These are phyloP conservation scores for Agrotis puta DNA, from an alignment of 2,888 invertebrate species.

Conservation along the genomic window DNA sequence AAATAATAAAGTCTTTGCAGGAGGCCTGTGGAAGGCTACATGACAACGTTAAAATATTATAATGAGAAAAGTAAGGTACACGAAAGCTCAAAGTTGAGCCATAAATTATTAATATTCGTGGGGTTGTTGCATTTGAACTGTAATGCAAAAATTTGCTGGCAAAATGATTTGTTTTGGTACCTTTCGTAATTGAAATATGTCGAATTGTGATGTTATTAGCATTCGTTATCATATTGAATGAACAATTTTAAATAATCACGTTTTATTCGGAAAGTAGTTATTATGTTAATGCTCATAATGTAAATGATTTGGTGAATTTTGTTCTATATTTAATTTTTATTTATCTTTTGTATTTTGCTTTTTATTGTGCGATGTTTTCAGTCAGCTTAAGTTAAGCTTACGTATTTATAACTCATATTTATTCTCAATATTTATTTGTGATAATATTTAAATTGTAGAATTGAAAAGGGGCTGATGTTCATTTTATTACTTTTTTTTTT, in stretches of 20 bases:
- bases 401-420: too few species aligned
- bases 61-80: constrained; percentile 80
- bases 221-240: constrained; percentile 25
- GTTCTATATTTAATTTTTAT: not conserved
- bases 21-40: constrained; percentile 69
- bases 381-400: too few species aligned
- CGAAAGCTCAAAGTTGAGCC: constrained; percentile 74
- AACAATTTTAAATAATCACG: constrained; percentile 23
- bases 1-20: constrained; percentile 76
- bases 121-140: constrained; percentile 58
- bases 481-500: not conserved
- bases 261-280: constrained; percentile 9
- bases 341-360: not conserved
- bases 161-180: constrained; percentile 44
- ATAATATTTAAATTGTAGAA: not conserved
- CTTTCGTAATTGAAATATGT: constrained; percentile 38
- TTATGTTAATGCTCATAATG: not conserved
- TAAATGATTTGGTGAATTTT: not conserved
- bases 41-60: constrained; percentile 80
- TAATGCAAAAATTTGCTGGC: constrained; percentile 44
- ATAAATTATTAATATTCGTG: constrained; percentile 79
- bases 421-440: too few species aligned
- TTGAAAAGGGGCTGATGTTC: not conserved
- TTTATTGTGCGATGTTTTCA: not conserved
- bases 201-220: constrained; percentile 19